Conservation (phyloP, 2,888 invertebrate genomes). For the Cerastis rubricosa region DNA sequence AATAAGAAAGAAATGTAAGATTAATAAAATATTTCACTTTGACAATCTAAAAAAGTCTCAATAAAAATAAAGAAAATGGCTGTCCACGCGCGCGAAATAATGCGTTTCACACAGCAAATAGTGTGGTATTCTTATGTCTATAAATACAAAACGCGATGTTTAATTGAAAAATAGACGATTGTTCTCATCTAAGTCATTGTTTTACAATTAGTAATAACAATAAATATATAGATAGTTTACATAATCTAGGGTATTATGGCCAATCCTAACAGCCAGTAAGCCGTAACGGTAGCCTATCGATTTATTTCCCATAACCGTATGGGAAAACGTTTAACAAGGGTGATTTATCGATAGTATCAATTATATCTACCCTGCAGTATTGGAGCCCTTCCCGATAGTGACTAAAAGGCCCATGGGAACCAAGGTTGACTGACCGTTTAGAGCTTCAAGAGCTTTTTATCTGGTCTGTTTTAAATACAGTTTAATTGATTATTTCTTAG, state of each 20-base stretch:
- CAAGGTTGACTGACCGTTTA: constrained; percentile 57
- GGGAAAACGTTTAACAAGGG: constrained; percentile 88
- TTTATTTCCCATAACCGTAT: constrained; percentile 72
- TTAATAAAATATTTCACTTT: not conserved
- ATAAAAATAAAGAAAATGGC: not conserved
- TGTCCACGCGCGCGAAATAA: not conserved
- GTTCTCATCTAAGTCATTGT: constrained; percentile 20
- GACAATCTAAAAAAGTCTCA: constrained; percentile 3
- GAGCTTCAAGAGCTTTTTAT: constrained; percentile 50
- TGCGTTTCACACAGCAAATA: constrained; percentile 24
- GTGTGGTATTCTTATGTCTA: constrained; percentile 2
- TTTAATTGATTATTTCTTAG: constrained; percentile 11
- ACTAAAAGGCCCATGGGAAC: constrained; percentile 75
- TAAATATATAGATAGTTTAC: not conserved
- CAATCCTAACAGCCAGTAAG: constrained; percentile 31
- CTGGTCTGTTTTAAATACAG: constrained; percentile 41
- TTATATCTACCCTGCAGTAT: constrained; percentile 80
- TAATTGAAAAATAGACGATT: constrained; percentile 32
- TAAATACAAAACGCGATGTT: constrained; percentile 14
- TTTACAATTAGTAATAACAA: not conserved
- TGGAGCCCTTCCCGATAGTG: constrained; percentile 76
- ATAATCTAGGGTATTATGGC: constrained; percentile 13
- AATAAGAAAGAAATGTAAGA: not conserved
- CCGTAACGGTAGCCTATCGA: constrained; percentile 68
- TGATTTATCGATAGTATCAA: constrained; percentile 84